Percentiles rank a stretch among this genome's conserved stretches.
Evolutionary conservation across 1,140 invertebrate genomes (phyloP).

Genomic region (Tetraneura akinire): DNA sequence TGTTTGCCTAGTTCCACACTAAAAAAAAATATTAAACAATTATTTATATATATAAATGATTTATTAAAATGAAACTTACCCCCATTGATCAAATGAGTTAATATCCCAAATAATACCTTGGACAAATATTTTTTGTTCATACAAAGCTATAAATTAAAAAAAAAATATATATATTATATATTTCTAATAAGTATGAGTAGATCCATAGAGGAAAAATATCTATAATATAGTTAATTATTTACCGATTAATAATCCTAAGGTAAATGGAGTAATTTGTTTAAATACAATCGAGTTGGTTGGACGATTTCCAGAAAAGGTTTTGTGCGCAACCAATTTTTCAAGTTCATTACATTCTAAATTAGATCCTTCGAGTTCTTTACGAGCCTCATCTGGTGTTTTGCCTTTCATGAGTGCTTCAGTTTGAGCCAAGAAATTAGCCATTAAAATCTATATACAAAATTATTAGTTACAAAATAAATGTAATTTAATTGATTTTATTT

Average conservation of each 20-base stretch:
- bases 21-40: constrained; percentile 53
- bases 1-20: constrained; percentile 98
- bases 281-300: constrained; percentile 98
- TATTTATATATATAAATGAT: constrained; percentile 45
- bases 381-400: constrained; percentile 77
- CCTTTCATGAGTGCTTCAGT: constrained; percentile 96
- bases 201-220: neutral
- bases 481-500: neutral
- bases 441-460: constrained; percentile 71
- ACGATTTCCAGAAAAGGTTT: constrained; percentile 95
- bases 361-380: constrained; percentile 72
- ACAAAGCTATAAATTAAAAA: constrained; percentile 75
- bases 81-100: constrained; percentile 99
- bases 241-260: constrained; percentile 94
- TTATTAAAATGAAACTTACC: constrained; percentile 64
- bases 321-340: constrained; percentile 86
- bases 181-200: neutral
- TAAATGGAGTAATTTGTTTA: constrained; percentile 90
- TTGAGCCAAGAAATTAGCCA: constrained; percentile 98
- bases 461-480: neutral
- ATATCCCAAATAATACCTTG: constrained; percentile 99
- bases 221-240: constrained; percentile 52
- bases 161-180: constrained; percentile 45
- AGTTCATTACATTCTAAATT: constrained; percentile 74
- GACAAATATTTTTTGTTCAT: constrained; percentile 98